Base-by-base conservation (phyloP, 2,113 vertebrate genomes). In the Corapipo altera region DNA sequence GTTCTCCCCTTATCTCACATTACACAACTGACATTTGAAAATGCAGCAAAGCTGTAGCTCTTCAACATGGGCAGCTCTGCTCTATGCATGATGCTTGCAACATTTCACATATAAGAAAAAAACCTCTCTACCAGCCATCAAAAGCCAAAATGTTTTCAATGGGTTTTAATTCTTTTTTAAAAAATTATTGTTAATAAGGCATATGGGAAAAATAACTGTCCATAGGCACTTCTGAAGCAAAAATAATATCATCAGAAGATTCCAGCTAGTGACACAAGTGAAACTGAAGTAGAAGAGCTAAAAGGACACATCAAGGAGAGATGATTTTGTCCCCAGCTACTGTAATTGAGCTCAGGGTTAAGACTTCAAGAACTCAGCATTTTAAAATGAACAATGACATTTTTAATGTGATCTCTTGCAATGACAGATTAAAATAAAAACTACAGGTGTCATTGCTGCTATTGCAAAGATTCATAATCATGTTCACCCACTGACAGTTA, bases 21-120 rank as follows among this genome's bases (percentile, higher is more conserved):
- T 74, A 93, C 85, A 88, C 43, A 24, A 80, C 61, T 67, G 77
- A 82, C 81, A 94, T 96, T 89, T 91, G 65, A 74, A 89, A 94
- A 85, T 20, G 32, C 51, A 81, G 16, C 9, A 15, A 92, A 83
- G 72, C 3, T 30, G 21, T 19, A 90, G 26, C 48, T 85, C 85
- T 79, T 72, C 41, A 39, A 7, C 22, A 4, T 0, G 7, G 32
- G 37, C 46, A 46, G 74, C 58, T 75, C 46, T 70, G 17, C 44
- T 75, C 30, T 12, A 1, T 16, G 44, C 22, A 4, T 2, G 13
- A 46, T 48, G 41, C 27, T 66, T 8, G 1, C 15, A 52, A 57
- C 18, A 9, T 18, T 80, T 70, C n/a, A 37, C 23, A 14, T 1
- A 44, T 32, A 61, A 67, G 48, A 55, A 62, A 89, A 75, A 13